phyloP scores from a whole-genome alignment of 2,113 vertebrate genomes.

The Montifringilla adamsi region DNA sequence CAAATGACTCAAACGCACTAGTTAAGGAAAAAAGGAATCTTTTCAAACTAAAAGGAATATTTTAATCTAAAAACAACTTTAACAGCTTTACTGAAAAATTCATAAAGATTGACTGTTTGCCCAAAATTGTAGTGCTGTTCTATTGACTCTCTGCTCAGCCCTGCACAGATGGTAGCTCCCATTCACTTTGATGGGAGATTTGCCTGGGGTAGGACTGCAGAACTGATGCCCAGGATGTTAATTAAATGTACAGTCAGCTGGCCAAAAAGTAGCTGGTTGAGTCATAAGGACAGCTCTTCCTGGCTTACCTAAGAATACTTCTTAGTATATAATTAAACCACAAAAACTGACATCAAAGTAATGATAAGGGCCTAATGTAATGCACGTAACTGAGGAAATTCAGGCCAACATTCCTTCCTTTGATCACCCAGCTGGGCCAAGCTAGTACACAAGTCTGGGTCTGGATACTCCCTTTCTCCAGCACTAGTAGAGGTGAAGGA shows the following conservation, averaged over 20 bases:
- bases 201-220: constrained; percentile 47
- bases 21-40: not conserved
- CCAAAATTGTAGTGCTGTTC: constrained; percentile 6
- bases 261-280: constrained; percentile 42
- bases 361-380: constrained; percentile 22
- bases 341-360: constrained; percentile 53
- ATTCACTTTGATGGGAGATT: constrained; percentile 52
- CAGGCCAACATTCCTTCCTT: constrained; percentile 39
- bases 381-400: not conserved
- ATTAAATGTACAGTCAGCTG: constrained; percentile 52
- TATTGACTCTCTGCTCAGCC: constrained; percentile 10
- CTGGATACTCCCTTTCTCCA: constrained; percentile 10
- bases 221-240: constrained; percentile 19
- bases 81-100: constrained; percentile 36
- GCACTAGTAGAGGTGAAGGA: not conserved
- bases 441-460: not conserved
- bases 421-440: not conserved
- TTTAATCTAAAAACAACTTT: not conserved
- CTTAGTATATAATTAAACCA: constrained; percentile 37
- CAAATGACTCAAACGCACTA: not conserved
- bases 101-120: constrained; percentile 31
- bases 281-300: constrained; percentile 40
- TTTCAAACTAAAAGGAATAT: not conserved
- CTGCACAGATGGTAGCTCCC: constrained; percentile 10
- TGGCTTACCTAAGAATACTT: constrained; percentile 34